A percentile compares a stretch with the other conserved stretches of the same genome.
Conservation (phyloP, 1,140 invertebrate genomes). For the Aphelenchoides besseyi region DNA sequence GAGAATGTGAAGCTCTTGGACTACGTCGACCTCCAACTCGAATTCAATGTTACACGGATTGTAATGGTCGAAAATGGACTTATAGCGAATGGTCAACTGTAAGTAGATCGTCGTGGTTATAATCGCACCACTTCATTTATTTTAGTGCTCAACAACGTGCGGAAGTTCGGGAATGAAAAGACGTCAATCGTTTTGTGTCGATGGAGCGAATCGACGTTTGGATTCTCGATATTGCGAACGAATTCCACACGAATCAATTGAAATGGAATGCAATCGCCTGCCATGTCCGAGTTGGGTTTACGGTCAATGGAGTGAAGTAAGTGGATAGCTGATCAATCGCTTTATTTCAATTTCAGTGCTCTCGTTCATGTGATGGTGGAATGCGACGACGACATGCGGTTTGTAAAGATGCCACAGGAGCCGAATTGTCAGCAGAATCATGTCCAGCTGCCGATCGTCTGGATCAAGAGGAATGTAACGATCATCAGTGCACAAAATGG, state of each 20-base stretch:
- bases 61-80: conserved; percentile 49
- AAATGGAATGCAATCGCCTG: conserved; percentile 54
- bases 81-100: conserved; percentile 57
- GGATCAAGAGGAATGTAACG: conserved; percentile 56
- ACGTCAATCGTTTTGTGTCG: conserved; percentile 68
- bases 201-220: conserved; percentile 55
- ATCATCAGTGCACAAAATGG: conserved; percentile 57
- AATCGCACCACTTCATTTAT: conserved; percentile 10
- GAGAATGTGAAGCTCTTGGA: conserved; percentile 34
- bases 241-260: conserved; percentile 42
- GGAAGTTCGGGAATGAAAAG: conserved; percentile 71
- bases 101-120: conserved; percentile 5
- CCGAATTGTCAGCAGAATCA: conserved; percentile 37
- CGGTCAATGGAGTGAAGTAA: conserved; percentile 52
- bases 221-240: conserved; percentile 50
- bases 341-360: conserved; percentile 69
- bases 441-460: conserved; percentile 37
- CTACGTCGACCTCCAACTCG: conserved; percentile 16
- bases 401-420: conserved; percentile 67
- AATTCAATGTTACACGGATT: conserved; percentile 46
- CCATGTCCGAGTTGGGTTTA: conserved; percentile 59
- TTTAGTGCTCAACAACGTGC: conserved; percentile 63
- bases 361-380: conserved; percentile 72
- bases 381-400: conserved; percentile 68
- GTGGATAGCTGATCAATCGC: background rate